Base-by-base conservation (phyloP, 2,888 invertebrate species). In the Orthonevra nobilis region DNA sequence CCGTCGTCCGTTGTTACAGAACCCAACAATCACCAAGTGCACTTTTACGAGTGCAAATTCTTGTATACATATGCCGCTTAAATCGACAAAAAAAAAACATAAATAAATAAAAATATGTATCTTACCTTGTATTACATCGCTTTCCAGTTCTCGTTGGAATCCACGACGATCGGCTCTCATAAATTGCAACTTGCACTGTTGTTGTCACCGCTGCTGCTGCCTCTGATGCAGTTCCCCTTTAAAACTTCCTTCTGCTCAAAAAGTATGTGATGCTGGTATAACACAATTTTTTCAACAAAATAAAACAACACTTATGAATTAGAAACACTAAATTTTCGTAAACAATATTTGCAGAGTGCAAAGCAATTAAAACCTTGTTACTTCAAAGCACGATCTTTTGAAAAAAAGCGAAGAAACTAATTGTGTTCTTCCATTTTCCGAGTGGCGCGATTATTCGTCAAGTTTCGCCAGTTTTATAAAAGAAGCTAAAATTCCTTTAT, bases 121-220 rank as follows among this genome's bases (percentile, higher is more conserved):
- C 77, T 79, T 79, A 54, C 79, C 79, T 79, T 79, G 79, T 73
- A 79, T 79, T 79, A 79, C 79, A 79, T 79, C 72, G 79, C 66
- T 79, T 79, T 73, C 66, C 73, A 73, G 73, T 73, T 79, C 50
- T 79, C 54, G 79, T 73, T 68, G 66, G 66, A 79, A 79, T 72
- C 79, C 61, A 30, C 58, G n/a, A n/a, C n/a, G 46, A 77, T 60
- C 38, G 64, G 44, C 60, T 64, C 52, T 72, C 72, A 72, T 77
- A 66, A 72, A 72, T 64, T 58, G 63, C 63, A 56, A 64, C 56
- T 75, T 69, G 42, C 38, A 20, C 56, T 40, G 48, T 36, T 32
- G 48, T n/a, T 14, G 56, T 48, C 28, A 58, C 23, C 1, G 60
- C 17, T 58, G 26, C 54, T 12, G 26, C 19, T 32, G 19, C 23